Evolutionary conservation across 2,113 vertebrate genomes (phyloP).

Genomic region (Columba janthina): DNA sequence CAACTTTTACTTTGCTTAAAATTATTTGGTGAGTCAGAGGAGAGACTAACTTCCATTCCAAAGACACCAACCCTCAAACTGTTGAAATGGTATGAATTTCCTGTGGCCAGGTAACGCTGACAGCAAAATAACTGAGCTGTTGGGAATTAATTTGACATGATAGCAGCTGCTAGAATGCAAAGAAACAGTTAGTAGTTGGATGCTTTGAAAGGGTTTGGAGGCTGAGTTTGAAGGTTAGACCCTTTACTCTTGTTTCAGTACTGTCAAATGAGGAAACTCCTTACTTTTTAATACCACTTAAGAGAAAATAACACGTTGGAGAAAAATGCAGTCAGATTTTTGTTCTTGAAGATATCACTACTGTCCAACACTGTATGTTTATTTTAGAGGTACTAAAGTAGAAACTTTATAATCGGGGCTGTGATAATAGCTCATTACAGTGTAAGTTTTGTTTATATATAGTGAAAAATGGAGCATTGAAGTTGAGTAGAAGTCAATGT

Average conservation of each 20-base stretch:
- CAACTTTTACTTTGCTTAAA: not conserved
- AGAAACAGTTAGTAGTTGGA: not conserved
- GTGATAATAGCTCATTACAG: not conserved
- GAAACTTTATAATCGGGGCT: not conserved
- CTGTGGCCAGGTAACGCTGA: not conserved
- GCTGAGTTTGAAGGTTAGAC: not conserved
- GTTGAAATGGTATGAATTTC: not conserved
- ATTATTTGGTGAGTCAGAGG: not conserved
- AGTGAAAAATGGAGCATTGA: not conserved
- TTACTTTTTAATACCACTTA: not conserved
- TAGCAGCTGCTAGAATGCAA: not conserved
- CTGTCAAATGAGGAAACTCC: not conserved
- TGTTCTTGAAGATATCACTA: not conserved
- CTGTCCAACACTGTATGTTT: not conserved
- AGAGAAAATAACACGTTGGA: not conserved
- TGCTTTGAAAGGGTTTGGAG: not conserved
- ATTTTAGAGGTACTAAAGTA: not conserved
- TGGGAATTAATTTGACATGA: not conserved
- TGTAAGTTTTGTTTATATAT: not conserved
- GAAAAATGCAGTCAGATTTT: not conserved
- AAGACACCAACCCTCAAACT: not conserved
- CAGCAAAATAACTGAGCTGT: not conserved
- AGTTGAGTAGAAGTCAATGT: not conserved
- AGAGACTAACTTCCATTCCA: fast-evolving
- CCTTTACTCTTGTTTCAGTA: not conserved